Conservation (phyloP, 2,113 vertebrate genomes). For the Poicephalus gulielmi region DNA sequence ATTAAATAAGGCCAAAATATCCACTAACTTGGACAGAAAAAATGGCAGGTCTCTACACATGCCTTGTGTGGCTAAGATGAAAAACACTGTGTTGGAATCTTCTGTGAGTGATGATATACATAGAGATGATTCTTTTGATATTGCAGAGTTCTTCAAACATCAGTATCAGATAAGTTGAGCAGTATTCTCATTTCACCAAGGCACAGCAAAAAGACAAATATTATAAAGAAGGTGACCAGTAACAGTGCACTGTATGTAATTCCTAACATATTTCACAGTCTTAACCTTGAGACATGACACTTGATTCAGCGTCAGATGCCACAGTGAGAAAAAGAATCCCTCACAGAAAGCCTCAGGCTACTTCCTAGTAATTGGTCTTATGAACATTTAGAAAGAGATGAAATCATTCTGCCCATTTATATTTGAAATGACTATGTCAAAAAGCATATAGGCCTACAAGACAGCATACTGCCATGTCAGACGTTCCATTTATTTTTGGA, state of each 20-base stretch:
- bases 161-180: background rate
- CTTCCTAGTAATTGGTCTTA: slow-evolving; percentile 23
- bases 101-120: background rate
- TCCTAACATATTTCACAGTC: background rate
- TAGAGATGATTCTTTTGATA: background rate
- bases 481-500: background rate
- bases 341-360: background rate
- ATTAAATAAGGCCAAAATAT: background rate
- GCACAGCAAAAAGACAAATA: background rate
- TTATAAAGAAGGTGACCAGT: background rate
- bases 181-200: slow-evolving; percentile 1
- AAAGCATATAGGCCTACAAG: background rate
- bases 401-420: background rate
- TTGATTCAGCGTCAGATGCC: background rate
- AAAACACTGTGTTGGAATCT: background rate
- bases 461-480: background rate
- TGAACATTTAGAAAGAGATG: background rate
- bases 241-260: background rate
- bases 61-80: background rate
- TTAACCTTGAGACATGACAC: slow-evolving; percentile 14
- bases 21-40: background rate
- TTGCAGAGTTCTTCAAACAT: background rate
- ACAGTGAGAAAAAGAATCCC: background rate
- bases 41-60: background rate
- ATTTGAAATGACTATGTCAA: background rate